These are phyloP conservation scores for Ornithoptera priamus DNA, from an alignment of 2,888 invertebrate species.

Conservation along the genomic window DNA sequence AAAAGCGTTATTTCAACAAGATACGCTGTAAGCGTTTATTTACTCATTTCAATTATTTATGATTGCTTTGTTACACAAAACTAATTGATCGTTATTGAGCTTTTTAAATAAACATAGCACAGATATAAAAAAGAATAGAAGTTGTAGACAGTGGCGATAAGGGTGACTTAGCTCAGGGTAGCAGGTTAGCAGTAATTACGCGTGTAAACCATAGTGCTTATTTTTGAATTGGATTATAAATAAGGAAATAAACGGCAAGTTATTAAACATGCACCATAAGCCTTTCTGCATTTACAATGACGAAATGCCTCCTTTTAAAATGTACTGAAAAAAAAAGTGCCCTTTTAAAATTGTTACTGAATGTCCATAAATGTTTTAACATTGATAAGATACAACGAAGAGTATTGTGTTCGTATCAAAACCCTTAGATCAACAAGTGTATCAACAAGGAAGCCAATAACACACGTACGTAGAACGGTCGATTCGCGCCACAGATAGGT, in stretches of 20 bases:
- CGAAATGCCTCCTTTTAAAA: neutral
- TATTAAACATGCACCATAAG: no score
- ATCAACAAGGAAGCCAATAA: slow-evolving; percentile 54
- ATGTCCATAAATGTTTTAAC: neutral
- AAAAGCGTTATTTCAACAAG: slow-evolving; percentile 24
- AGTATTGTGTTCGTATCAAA: slow-evolving; percentile 26
- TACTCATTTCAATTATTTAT: slow-evolving; percentile 24
- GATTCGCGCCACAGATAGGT: slow-evolving; percentile 80
- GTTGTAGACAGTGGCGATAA: no score
- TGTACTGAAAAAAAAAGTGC: neutral
- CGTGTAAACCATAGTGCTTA: no score
- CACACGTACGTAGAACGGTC: slow-evolving; percentile 65
- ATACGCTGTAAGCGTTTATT: slow-evolving; percentile 6
- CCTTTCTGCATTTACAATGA: neutral
- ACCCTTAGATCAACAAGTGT: slow-evolving; percentile 38
- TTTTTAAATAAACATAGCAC: no score
- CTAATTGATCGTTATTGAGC: slow-evolving; percentile 6
- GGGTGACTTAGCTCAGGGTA: no score
- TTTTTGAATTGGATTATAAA: no score
- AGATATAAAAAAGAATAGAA: no score
- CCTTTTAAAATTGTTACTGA: neutral
- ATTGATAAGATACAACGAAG: neutral
- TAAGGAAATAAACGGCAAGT: no score
- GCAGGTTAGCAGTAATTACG: no score
- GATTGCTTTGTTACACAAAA: slow-evolving; percentile 3